phyloP scores from a whole-genome alignment of 2,797 vertebrate species.

The Xenentodon cancila region DNA sequence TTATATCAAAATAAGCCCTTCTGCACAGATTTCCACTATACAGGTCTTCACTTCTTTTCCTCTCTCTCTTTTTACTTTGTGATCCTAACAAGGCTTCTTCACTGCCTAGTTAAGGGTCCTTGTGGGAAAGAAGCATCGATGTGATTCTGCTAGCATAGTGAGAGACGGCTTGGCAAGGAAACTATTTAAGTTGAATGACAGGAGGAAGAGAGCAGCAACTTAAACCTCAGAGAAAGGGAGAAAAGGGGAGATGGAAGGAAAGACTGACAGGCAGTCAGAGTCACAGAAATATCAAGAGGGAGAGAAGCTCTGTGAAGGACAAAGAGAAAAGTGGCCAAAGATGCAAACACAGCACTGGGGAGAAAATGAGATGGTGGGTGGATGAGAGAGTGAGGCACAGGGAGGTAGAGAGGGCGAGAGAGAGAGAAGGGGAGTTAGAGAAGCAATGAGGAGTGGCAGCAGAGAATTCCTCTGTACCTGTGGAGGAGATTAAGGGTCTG shows the following conservation, averaged over 20 bases:
- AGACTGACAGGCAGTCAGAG: slow-evolving; percentile 39
- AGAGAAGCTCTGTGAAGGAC: slow-evolving; percentile 28
- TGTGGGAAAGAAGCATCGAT: slow-evolving; percentile 12
- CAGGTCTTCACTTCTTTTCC: slow-evolving; percentile 1
- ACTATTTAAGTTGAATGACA: slow-evolving; percentile 17
- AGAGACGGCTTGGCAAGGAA: slow-evolving; percentile 19
- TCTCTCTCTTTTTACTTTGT: slow-evolving; percentile 2
- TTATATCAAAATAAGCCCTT: slow-evolving; percentile 24
- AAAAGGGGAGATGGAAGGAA: slow-evolving; percentile 1
- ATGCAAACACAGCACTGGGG: slow-evolving; percentile 50
- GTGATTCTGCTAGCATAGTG: slow-evolving; percentile 20
- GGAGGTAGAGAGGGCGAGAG: slow-evolving; percentile 7
- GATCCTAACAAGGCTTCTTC: slow-evolving; percentile 31
- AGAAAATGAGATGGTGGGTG: slow-evolving; percentile 46
- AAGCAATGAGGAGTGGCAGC: slow-evolving; percentile 41
- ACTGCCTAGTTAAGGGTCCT: slow-evolving; percentile 22
- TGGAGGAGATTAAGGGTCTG: slow-evolving; percentile 75
- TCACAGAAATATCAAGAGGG: slow-evolving; percentile 24
- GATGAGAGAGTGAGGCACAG: slow-evolving; percentile 20
- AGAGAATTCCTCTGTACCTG: slow-evolving; percentile 66
- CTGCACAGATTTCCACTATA: not conserved
- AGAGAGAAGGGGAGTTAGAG: slow-evolving; percentile 2
- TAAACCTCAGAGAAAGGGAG: slow-evolving; percentile 16
- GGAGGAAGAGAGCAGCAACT: slow-evolving; percentile 16
- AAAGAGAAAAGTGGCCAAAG: slow-evolving; percentile 36